Evolutionary conservation across 2,113 vertebrate species (phyloP).

Genomic region (Seriola rivoliana): DNA sequence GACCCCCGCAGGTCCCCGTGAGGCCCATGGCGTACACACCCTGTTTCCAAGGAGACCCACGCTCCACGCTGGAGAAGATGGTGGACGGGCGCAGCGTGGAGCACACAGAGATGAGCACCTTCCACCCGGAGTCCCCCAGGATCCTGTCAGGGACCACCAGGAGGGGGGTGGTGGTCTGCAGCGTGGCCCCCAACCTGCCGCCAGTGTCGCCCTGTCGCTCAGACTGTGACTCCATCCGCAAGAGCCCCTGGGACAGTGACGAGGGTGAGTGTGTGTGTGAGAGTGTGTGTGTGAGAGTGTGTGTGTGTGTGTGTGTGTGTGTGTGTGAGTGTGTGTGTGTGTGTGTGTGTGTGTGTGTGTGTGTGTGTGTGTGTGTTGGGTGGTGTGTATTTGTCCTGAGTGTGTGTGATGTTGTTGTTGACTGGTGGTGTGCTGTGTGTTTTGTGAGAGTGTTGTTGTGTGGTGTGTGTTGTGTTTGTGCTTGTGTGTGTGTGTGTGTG

Average conservation of each 20-base stretch:
- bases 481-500: too few relatives aligned
- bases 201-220: constrained; percentile 92
- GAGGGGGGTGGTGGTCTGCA: constrained; percentile 95
- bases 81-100: constrained; percentile 89
- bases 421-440: too few relatives aligned
- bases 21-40: constrained; percentile 97
- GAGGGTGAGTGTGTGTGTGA: constrained; percentile 83
- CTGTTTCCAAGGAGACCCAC: constrained; percentile 93
- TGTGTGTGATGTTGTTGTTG: too few relatives aligned
- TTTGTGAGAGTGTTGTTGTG: too few relatives aligned
- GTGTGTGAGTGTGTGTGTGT: neutral
- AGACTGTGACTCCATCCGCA: constrained; percentile 94
- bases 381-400: too few relatives aligned
- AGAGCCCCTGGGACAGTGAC: constrained; percentile 92
- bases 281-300: too few relatives aligned
- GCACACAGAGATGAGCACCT: constrained; percentile 97
- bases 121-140: constrained; percentile 94
- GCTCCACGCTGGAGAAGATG: constrained; percentile 92
- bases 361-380: too few relatives aligned
- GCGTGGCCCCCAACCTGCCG: constrained; percentile 94
- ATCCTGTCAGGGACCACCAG: constrained; percentile 88
- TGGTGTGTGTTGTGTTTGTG: too few relatives aligned
- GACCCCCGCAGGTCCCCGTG: constrained; percentile 94
- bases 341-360: too few relatives aligned
- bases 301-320: too few relatives aligned